Evolutionary conservation across 2,113 vertebrate species (phyloP).

Genomic region (Callorhinus ursinus): DNA sequence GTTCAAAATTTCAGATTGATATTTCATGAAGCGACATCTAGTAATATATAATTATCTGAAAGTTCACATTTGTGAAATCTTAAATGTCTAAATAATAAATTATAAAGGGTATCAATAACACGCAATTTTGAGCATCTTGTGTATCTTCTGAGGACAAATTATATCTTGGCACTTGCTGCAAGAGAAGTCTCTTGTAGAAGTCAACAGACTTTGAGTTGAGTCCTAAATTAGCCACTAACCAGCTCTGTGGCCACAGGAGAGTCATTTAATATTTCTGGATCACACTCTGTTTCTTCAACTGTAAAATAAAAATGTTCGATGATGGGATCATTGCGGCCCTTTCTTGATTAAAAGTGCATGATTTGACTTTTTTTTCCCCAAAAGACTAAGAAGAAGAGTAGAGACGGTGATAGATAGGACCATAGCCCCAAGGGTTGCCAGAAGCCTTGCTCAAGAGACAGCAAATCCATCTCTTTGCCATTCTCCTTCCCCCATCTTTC

Average conservation of each 20-base stretch:
- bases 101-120: background rate
- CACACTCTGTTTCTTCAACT: background rate
- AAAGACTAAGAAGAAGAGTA: background rate
- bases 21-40: slow-evolving; percentile 18
- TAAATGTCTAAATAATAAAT: slow-evolving; percentile 26
- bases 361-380: background rate
- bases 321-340: background rate
- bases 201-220: background rate
- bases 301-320: background rate
- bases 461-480: background rate
- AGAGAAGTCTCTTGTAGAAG: background rate
- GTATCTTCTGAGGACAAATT: slow-evolving; percentile 8
- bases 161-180: background rate
- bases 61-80: background rate
- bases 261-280: background rate
- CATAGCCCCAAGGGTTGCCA: background rate
- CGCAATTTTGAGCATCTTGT: background rate
- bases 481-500: background rate
- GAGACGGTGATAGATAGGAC: background rate
- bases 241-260: background rate
- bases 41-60: background rate
- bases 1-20: slow-evolving; percentile 38
- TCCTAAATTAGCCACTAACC: background rate
- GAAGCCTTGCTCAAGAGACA: background rate
- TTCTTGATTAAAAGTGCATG: background rate